Evolutionary conservation across 2,888 invertebrate species (phyloP), one percentile per base, ranked within the genome.

Genomic region (Neoaliturus tenellus): DNA sequence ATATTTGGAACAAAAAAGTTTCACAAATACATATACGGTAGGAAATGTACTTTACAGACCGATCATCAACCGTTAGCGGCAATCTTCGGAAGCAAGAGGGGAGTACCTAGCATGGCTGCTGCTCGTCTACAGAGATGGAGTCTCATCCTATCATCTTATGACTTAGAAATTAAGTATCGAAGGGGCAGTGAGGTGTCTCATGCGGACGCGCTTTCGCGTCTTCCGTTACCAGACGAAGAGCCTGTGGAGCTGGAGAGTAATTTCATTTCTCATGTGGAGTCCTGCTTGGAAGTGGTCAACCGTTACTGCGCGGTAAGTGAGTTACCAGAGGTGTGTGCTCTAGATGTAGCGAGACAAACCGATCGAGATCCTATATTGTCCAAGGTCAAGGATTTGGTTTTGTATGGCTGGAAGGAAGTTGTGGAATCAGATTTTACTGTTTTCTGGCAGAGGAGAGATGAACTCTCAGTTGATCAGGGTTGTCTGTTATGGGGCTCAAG

Each of bases 1-100:
- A n/a, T 67, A 2, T 67, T 67, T 23, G 67, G n/a, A 5, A 17
- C 33, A 10, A 67, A 67, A 28, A 67, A 67, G 39, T 80, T 82
- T 51, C 84, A 83, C n/a, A 85, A 85, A 35, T 85, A 71, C 33
- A 58, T 84, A 12, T 33, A 78, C 81, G 82, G 80, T 23, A 51
- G 73, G 6, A n/a, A 23, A 51, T 51, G 31, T 3, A 31, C 31
- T 31, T 31, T 31, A 8, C 67, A 67, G 33, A 67, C 33, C 67
- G 31, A 31, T 81, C 67, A 67, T 2, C 44, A 44, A 44, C 62
- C 62, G 5, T 35, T 28, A 8, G 44, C 20, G 25, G 33, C 31
- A 17, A 80, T 83, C 23, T 83, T 83, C 44, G 67, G 78, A 12
- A 31, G 44, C 25, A 58, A 33, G 14, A 80, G 69, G 48, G 51